A percentile compares a stretch with the other conserved stretches of the same genome.
These are phyloP conservation scores for Athalia rosae DNA, from an alignment of 2,888 invertebrate species.

Conservation along the genomic window DNA sequence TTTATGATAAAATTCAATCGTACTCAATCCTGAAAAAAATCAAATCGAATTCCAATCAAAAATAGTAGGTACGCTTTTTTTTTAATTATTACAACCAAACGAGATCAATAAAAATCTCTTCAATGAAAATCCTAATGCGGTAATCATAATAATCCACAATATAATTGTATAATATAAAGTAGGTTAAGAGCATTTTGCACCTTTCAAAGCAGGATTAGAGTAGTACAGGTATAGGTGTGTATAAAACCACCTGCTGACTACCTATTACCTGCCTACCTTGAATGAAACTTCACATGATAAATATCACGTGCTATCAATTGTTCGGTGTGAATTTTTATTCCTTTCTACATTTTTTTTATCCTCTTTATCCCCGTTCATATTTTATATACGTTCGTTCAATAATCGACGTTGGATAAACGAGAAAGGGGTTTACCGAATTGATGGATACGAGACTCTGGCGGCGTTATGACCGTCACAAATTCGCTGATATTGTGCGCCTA, in stretches of 20 bases:
- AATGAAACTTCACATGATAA: background rate
- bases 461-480: no score
- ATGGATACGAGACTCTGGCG: no score
- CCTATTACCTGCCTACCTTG: background rate
- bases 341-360: background rate
- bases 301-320: background rate
- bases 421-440: background rate
- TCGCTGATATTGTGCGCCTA: no score
- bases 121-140: conserved; percentile 25
- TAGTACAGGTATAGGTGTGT: background rate
- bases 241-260: background rate
- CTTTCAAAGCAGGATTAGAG: conserved; percentile 16
- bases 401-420: background rate
- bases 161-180: background rate
- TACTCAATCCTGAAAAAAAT: background rate
- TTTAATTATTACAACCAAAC: no score
- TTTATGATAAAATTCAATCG: conserved; percentile 13
- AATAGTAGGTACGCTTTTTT: no score
- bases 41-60: no score
- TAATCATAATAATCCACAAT: conserved; percentile 22
- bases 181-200: conserved; percentile 27
- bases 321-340: background rate
- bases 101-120: no score
- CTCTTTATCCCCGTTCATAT: background rate
- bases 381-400: background rate